These are phyloP conservation scores for Apis laboriosa DNA, from an alignment of 1,140 invertebrate species.

Conservation along the genomic window DNA sequence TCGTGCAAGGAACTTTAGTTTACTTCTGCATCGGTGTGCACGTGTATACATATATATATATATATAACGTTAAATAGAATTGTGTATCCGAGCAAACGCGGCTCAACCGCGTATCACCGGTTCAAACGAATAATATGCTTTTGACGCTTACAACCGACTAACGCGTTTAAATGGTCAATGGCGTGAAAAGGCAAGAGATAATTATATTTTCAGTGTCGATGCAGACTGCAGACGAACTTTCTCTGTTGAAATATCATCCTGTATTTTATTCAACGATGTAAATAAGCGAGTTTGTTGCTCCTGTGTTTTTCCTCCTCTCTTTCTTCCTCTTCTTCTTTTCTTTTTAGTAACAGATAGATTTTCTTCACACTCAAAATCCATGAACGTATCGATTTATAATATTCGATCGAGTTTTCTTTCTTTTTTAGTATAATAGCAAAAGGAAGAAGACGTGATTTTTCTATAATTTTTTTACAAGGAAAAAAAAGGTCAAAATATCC, in stretches of 20 bases:
- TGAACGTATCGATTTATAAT: no score
- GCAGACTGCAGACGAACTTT: not conserved
- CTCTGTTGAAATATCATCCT: constrained; percentile 18
- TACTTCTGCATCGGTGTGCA: not conserved
- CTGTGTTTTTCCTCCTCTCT: not conserved
- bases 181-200: constrained; percentile 36
- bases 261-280: not conserved
- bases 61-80: not conserved
- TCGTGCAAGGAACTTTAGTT: not conserved
- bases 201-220: constrained; percentile 23
- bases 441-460: not conserved
- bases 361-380: no score
- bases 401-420: no score
- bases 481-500: no score
- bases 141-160: constrained; percentile 22
- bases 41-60: no score
- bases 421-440: not conserved
- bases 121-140: constrained; percentile 33
- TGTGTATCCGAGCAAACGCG: not conserved
- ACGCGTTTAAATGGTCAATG: constrained; percentile 30
- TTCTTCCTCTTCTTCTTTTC: not conserved
- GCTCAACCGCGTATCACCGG: not conserved
- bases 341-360: not conserved
- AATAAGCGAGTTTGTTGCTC: not conserved
- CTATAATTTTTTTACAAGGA: no score